Percentiles rank a stretch among this genome's conserved stretches.
phyloP scores from a whole-genome alignment of 1,140 invertebrate species.

The Sinella curviseta region DNA sequence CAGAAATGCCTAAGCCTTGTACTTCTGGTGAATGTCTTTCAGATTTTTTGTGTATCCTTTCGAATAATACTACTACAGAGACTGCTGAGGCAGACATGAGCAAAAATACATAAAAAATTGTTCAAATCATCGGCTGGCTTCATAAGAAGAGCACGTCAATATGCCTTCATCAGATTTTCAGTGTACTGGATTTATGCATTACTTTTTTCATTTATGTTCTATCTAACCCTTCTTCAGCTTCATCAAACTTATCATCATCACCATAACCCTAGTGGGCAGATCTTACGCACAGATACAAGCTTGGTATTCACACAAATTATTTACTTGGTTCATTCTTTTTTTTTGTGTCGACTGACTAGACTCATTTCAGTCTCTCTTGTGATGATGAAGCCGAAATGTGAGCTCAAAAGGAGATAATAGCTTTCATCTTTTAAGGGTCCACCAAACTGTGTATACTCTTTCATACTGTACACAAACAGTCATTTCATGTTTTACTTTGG shows the following conservation, averaged over 20 bases:
- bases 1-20: no score
- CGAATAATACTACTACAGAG: background rate
- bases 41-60: background rate
- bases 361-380: background rate
- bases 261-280: background rate
- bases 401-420: no score
- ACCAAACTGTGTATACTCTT: no score
- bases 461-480: no score
- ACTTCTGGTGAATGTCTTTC: constrained; percentile 10
- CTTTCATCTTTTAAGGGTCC: no score
- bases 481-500: no score
- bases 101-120: background rate
- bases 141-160: background rate
- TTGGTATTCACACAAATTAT: background rate
- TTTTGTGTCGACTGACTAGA: background rate
- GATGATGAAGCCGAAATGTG: no score
- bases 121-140: background rate
- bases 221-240: constrained; percentile 1
- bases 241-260: background rate
- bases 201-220: background rate
- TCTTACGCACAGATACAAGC: background rate
- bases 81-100: background rate
- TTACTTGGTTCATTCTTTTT: no score
- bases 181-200: background rate
- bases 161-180: background rate